Percentiles rank a stretch among this genome's conserved stretches.
Evolutionary conservation across 2,113 vertebrate genomes (phyloP).

Genomic region (Brachypodius melanocephalos): DNA sequence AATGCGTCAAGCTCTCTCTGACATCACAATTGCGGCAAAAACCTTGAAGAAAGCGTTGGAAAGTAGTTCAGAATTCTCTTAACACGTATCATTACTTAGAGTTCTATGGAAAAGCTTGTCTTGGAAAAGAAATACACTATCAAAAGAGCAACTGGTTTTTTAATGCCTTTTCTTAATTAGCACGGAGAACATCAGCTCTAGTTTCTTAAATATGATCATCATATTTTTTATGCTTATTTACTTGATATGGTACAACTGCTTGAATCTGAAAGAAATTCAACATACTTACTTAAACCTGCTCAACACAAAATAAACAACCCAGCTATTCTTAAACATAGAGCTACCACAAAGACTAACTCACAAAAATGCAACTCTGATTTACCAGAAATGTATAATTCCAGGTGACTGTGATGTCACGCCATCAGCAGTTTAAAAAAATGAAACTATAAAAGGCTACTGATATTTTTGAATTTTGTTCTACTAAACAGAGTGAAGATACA

Average conservation of each 20-base stretch:
- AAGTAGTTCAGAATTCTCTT: background rate
- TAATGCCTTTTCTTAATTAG: background rate
- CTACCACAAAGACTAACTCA: background rate
- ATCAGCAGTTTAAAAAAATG: background rate
- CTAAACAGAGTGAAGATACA: background rate
- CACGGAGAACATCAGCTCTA: background rate
- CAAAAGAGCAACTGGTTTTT: background rate
- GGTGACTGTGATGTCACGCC: background rate
- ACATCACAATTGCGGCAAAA: background rate
- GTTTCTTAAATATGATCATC: background rate
- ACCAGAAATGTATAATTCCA: background rate
- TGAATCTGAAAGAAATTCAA: background rate
- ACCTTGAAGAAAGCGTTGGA: background rate
- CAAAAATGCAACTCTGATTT: background rate
- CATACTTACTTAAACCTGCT: background rate
- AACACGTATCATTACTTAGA: rapidly evolving
- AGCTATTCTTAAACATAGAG: background rate
- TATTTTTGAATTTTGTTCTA: background rate
- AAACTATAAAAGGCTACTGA: background rate
- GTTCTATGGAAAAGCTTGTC: background rate
- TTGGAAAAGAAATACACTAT: background rate
- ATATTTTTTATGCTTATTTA: background rate
- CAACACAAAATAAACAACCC: background rate
- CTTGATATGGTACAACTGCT: background rate
- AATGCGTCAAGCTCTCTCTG: background rate